Base-by-base conservation (phyloP, 2,888 invertebrate genomes). In the Corbicula japonica region DNA sequence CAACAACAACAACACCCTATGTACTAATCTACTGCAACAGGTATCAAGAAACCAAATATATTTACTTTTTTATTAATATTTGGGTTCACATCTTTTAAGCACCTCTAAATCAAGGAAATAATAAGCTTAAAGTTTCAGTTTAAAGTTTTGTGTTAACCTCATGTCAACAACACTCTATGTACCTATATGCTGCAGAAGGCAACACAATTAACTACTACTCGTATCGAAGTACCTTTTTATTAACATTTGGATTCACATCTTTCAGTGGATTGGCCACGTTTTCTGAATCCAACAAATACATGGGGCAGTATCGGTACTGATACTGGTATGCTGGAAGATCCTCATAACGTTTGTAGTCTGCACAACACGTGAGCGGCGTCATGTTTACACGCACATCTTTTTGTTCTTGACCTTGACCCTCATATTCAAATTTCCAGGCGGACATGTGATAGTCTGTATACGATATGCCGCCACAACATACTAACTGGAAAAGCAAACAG, bases 351-450 rank as follows among this genome's bases (percentile, higher is more conserved):
- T 82, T 79, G 62, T 87, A 89, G 70, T 89, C 86, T 21, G 78
- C 83, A 76, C 91, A 91, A 79, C 91, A 91, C 12, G 87, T 86
- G n/a, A 85, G 60, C 2, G 91, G 91, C 0, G 87, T 86, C 44
- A 69, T 82, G 28, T 86, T 74, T 10, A 65, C 58, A 21, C 63
- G 77, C 23, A 38, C 48, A 21, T 54, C 54, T 15, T 26, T 69
- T 10, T 84, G 35, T 8, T 54, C 35, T n/a, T n/a, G n/a, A 8
- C 0, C 1, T 8, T 61, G 46, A 52, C 52, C 38, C 1, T 56
- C 35, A 26, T 76, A 78, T 30, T 76, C 63, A 8, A 46, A n/a
- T 21, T 34, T 73, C 91, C 91, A 91, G n/a, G 75, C 73, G 1
- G 90, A 90, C 8, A 70, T 41, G 1, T 15, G 23, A 72, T 91